These are phyloP conservation scores for Drosophila rhopaloa DNA, from an alignment of 1,140 invertebrate genomes.

Conservation along the genomic window DNA sequence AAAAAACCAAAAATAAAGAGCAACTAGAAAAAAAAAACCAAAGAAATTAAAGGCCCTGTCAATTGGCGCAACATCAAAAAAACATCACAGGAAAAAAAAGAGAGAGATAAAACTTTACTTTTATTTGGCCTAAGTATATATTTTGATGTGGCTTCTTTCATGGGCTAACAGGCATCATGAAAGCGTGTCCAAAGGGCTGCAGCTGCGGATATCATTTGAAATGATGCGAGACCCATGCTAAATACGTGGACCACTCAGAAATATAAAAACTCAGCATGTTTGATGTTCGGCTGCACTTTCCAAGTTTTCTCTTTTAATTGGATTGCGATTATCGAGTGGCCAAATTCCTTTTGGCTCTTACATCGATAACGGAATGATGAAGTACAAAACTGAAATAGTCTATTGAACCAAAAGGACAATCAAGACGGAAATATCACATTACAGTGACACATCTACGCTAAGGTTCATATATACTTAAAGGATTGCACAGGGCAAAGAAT, in stretches of 20 bases:
- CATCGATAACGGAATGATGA: slow-evolving; percentile 53
- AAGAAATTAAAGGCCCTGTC: slow-evolving; percentile 72
- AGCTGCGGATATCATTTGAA: slow-evolving; percentile 25
- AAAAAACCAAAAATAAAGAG: slow-evolving; percentile 32
- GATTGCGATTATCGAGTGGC: slow-evolving; percentile 25
- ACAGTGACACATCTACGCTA: slow-evolving; percentile 29
- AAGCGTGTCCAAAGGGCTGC: slow-evolving; percentile 71
- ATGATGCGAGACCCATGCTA: slow-evolving; percentile 48
- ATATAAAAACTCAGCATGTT: slow-evolving; percentile 15
- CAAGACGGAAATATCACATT: slow-evolving; percentile 77
- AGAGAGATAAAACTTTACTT: slow-evolving; percentile 30
- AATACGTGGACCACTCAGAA: slow-evolving; percentile 12
- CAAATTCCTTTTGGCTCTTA: slow-evolving; percentile 39
- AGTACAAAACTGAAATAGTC: slow-evolving; percentile 45
- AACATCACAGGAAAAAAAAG: slow-evolving; percentile 20
- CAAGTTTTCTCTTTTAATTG: slow-evolving; percentile 46
- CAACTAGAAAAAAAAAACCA: slow-evolving; percentile 17
- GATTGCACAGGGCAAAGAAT: not conserved
- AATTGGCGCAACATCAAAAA: slow-evolving; percentile 64
- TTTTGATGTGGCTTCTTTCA: slow-evolving; percentile 58
- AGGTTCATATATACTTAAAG: slow-evolving; percentile 1
- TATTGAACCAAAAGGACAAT: slow-evolving; percentile 65
- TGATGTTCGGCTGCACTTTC: slow-evolving; percentile 31
- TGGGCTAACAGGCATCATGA: slow-evolving; percentile 60
- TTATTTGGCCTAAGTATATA: slow-evolving; percentile 9